Evolutionary conservation across 2,888 invertebrate genomes (phyloP).

Genomic region (Matsumyia berberina): DNA sequence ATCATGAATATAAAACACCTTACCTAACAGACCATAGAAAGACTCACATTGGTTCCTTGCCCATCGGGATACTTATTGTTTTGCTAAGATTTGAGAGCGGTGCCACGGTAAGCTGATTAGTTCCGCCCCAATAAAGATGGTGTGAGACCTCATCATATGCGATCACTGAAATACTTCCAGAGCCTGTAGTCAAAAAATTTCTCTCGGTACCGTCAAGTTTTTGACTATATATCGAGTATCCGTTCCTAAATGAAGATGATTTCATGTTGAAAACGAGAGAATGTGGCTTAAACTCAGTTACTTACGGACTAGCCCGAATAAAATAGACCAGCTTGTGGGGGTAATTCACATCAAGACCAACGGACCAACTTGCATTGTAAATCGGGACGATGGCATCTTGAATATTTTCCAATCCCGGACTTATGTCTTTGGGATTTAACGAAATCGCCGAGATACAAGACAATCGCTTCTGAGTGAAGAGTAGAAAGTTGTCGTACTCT

Average conservation of each 20-base stretch:
- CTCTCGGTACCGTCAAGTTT: constrained; percentile 87
- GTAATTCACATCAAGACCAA: constrained; percentile 89
- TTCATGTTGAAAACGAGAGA: background rate
- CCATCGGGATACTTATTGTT: constrained; percentile 86
- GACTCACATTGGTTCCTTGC: constrained; percentile 86
- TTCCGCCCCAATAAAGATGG: constrained; percentile 93
- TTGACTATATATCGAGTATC: constrained; percentile 88
- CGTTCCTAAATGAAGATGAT: constrained; percentile 78
- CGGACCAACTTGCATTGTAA: constrained; percentile 87
- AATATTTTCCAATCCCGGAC: constrained; percentile 72
- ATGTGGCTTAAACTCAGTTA: constrained; percentile 10
- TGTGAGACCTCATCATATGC: constrained; percentile 93
- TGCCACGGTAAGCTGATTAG: constrained; percentile 89
- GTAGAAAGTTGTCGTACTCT: constrained; percentile 87
- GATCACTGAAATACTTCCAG: constrained; percentile 88
- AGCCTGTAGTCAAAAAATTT: constrained; percentile 86
- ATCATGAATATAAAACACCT: background rate
- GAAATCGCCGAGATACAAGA: constrained; percentile 89
- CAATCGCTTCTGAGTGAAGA: constrained; percentile 88
- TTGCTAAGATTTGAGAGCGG: constrained; percentile 86
- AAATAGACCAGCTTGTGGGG: constrained; percentile 87
- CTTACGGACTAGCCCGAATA: constrained; percentile 85
- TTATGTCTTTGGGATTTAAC: constrained; percentile 73
- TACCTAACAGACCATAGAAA: no score
- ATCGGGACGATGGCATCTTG: constrained; percentile 89